phyloP scores from a whole-genome alignment of 2,888 invertebrate species.

The Lottia scabra region DNA sequence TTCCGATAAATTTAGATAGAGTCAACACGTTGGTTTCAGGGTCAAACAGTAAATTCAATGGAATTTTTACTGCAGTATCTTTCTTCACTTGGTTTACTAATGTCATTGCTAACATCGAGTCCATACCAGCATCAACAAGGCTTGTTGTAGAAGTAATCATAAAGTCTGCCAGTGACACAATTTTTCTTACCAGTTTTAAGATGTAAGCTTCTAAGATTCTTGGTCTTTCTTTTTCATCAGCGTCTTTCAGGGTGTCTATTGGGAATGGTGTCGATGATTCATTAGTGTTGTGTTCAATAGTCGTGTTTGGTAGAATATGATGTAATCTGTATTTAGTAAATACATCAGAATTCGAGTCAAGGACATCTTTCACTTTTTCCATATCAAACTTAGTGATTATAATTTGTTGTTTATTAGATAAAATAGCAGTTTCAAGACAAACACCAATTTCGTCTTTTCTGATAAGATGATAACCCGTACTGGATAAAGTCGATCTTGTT shows the following conservation, averaged over 20 bases:
- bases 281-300: not conserved
- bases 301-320: not conserved
- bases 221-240: constrained; percentile 17
- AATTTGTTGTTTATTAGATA: not conserved
- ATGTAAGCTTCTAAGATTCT: constrained; percentile 28
- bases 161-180: constrained; percentile 31
- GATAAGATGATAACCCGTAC: constrained; percentile 25
- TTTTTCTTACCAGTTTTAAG: constrained; percentile 24
- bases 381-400: not conserved
- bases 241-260: not conserved
- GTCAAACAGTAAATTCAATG: constrained; percentile 23
- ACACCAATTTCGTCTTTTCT: constrained; percentile 23
- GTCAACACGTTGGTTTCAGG: constrained; percentile 20
- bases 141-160: constrained; percentile 23
- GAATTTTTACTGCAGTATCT: constrained; percentile 23
- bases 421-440: constrained; percentile 1
- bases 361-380: not conserved
- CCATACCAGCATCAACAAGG: constrained; percentile 38
- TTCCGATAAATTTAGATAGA: constrained; percentile 22
- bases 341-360: not conserved
- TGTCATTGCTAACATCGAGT: constrained; percentile 46
- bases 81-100: constrained; percentile 30
- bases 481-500: constrained; percentile 17
- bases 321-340: not conserved
- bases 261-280: not conserved